phyloP scores from a whole-genome alignment of 2,797 vertebrate genomes.

The Pseudocheirus occidentalis region DNA sequence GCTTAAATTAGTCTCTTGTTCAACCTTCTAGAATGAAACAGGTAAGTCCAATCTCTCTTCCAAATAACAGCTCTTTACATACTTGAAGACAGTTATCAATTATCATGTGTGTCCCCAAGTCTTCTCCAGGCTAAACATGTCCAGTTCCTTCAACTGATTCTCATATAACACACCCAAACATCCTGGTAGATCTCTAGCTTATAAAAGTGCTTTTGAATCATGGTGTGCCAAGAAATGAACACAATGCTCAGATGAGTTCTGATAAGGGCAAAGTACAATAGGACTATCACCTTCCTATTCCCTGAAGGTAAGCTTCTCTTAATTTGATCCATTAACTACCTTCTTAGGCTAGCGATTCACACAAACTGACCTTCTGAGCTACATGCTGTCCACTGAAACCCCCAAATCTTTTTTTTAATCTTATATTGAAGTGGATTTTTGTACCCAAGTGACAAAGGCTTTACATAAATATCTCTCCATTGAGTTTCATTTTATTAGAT shows the following conservation, averaged over 20 bases:
- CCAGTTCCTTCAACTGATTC: neutral
- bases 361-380: neutral
- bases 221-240: neutral
- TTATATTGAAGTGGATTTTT: neutral
- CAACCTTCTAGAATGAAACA: neutral
- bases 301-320: neutral
- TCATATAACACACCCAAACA: neutral
- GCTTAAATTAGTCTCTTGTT: neutral
- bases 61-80: no score
- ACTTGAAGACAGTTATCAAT: neutral
- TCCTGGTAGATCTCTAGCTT: neutral
- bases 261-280: neutral
- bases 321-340: neutral
- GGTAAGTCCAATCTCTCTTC: no score
- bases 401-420: neutral
- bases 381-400: neutral
- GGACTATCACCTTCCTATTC: neutral
- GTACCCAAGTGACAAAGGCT: neutral
- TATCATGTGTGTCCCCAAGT: neutral
- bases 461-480: neutral
- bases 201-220: neutral
- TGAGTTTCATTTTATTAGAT: neutral
- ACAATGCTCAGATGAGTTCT: neutral
- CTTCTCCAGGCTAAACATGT: neutral
- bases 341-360: neutral